phyloP scores from a whole-genome alignment of 2,888 invertebrate genomes.

The Mantis religiosa region DNA sequence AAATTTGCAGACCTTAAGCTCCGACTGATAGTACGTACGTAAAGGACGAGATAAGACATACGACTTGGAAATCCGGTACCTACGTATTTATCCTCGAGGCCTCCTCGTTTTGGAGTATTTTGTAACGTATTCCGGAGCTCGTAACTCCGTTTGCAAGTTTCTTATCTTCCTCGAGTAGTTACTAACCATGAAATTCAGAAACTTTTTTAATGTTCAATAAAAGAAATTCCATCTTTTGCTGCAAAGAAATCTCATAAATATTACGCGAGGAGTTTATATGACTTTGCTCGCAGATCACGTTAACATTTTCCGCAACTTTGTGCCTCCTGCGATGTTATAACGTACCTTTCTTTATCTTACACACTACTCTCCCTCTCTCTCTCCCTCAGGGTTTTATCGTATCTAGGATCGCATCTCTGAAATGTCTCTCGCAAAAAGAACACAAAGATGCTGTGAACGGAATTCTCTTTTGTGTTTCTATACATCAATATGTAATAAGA shows the following conservation, averaged over 20 bases:
- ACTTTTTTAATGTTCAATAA: background rate
- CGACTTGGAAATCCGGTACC: too few relatives aligned
- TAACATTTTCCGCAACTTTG: background rate
- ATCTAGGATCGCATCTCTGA: background rate
- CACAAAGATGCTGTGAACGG: background rate
- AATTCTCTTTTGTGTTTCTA: background rate
- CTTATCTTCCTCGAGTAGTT: background rate
- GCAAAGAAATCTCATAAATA: background rate
- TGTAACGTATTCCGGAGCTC: background rate
- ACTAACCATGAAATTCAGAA: background rate
- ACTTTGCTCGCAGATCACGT: background rate
- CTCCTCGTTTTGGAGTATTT: background rate
- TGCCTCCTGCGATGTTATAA: background rate
- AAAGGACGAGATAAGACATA: too few relatives aligned
- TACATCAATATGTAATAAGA: background rate
- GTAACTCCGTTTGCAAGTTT: background rate
- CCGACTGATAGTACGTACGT: too few relatives aligned
- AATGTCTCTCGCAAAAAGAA: too few relatives aligned
- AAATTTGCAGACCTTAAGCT: too few relatives aligned
- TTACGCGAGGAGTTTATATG: background rate
- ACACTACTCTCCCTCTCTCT: too few relatives aligned
- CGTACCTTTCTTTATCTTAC: background rate
- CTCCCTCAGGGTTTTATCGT: too few relatives aligned
- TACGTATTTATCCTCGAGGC: too few relatives aligned
- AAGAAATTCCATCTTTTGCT: background rate